Conservation (phyloP, 2,888 invertebrate genomes). For the Parnassius glacialis region DNA sequence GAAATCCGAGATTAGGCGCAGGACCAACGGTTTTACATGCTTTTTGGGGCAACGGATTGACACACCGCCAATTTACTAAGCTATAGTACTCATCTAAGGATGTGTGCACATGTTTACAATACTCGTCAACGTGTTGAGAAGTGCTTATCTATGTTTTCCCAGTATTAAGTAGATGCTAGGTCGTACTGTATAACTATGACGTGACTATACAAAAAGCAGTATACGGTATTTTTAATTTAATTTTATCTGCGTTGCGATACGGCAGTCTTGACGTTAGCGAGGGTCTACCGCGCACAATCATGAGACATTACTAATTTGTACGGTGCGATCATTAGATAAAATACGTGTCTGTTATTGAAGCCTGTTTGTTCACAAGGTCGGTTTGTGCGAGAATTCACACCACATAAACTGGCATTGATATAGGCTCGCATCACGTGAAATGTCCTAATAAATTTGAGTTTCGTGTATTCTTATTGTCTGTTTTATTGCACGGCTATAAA, state of each 20-base stretch:
- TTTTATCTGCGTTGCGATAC: conserved; percentile 6
- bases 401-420: conserved; percentile 6
- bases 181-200: too few species aligned
- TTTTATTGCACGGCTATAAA: too few species aligned
- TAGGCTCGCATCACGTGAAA: background rate
- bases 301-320: conserved; percentile 16
- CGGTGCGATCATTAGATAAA: conserved; percentile 12
- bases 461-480: too few species aligned
- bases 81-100: too few species aligned
- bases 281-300: conserved; percentile 19
- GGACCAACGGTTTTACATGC: too few species aligned
- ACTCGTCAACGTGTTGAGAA: too few species aligned
- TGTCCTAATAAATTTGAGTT: background rate
- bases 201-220: background rate
- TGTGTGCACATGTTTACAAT: conserved; percentile 1
- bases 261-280: conserved; percentile 7
- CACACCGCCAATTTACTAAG: too few species aligned
- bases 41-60: too few species aligned
- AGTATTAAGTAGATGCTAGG: too few species aligned
- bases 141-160: too few species aligned
- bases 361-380: conserved; percentile 19
- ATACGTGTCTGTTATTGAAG: conserved; percentile 11
- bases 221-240: conserved; percentile 7
- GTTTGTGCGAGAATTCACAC: conserved; percentile 19
- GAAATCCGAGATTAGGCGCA: too few species aligned